Conservation (phyloP, 2,797 vertebrate genomes). For the Pangasius sanitwongsei region DNA sequence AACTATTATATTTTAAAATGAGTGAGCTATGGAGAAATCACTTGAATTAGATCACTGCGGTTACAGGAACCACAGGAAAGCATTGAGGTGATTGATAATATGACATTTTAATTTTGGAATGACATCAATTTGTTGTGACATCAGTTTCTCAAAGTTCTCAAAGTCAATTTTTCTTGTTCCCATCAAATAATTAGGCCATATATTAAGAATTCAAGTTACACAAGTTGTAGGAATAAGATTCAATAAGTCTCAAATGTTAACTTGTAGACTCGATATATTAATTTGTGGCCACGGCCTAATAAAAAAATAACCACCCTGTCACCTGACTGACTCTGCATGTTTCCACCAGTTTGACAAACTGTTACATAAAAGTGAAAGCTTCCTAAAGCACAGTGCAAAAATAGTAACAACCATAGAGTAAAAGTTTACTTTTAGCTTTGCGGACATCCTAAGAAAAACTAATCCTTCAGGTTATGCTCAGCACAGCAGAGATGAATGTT, state of each 20-base stretch:
- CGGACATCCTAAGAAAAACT: not conserved
- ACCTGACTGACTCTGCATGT: not conserved
- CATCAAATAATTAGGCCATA: not conserved
- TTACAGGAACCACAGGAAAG: not conserved
- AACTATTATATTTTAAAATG: not conserved
- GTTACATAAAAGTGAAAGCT: not conserved
- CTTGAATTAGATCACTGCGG: no score
- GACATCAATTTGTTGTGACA: no score
- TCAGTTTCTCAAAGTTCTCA: no score
- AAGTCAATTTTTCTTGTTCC: not conserved
- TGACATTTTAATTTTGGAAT: not conserved
- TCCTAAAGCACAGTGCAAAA: not conserved
- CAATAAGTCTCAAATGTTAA: not conserved
- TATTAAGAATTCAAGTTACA: not conserved
- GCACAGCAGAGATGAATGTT: not conserved
- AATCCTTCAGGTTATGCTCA: not conserved
- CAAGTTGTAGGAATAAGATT: not conserved
- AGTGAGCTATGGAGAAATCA: not conserved
- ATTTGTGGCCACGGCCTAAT: not conserved
- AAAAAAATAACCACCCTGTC: not conserved
- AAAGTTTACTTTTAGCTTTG: conserved; percentile 14
- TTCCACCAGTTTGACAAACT: conserved; percentile 12
- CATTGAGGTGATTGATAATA: not conserved
- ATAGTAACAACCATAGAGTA: not conserved
- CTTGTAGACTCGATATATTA: not conserved